Conservation (phyloP, 2,797 vertebrate species). For the Acrocephalus scirpaceus region DNA sequence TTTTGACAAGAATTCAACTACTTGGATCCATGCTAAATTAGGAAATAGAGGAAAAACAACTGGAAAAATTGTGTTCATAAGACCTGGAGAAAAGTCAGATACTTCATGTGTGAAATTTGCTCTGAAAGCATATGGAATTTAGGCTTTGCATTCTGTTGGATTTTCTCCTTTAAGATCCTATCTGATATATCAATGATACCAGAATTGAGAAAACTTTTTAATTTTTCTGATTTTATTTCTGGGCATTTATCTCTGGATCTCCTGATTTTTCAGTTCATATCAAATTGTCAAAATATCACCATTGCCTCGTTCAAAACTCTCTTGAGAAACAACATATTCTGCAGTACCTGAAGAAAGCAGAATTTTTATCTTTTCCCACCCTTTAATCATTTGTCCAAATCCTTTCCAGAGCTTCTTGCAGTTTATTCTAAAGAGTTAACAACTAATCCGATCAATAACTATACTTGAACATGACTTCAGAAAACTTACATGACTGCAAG, state of each 20-base stretch:
- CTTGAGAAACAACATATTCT: neutral
- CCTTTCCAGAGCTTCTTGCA: neutral
- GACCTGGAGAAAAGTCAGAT: neutral
- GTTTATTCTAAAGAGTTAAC: neutral
- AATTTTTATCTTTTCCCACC: neutral
- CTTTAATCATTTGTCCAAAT: neutral
- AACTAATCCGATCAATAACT: neutral
- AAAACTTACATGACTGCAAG: neutral
- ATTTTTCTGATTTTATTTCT: neutral
- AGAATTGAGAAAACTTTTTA: neutral
- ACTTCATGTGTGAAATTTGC: neutral
- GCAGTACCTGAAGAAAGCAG: neutral
- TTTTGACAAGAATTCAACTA: neutral
- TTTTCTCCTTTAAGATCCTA: neutral
- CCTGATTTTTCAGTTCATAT: neutral
- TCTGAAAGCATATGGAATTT: neutral
- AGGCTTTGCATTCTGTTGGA: neutral
- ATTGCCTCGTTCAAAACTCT: neutral
- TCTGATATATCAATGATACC: neutral
- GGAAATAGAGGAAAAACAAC: neutral
- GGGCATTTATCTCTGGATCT: neutral
- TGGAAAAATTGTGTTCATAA: neutral
- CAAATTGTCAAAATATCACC: neutral
- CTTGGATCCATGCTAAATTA: neutral
- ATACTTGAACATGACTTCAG: neutral